Evolutionary conservation across 2,113 vertebrate species (phyloP).

Genomic region (Brevimyrus niger): DNA sequence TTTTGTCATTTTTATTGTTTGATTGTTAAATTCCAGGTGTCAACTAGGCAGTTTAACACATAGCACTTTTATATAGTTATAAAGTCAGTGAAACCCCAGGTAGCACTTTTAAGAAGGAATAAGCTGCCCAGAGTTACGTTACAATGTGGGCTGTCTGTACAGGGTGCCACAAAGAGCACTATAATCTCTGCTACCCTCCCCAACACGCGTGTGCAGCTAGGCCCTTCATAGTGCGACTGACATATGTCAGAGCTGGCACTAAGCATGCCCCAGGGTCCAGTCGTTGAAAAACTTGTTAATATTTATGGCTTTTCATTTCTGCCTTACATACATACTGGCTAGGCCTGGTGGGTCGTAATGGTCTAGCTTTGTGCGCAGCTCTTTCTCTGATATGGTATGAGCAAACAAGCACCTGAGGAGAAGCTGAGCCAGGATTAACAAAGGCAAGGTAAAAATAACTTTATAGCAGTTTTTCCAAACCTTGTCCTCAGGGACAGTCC

Average conservation of each 20-base stretch:
- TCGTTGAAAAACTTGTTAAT: neutral
- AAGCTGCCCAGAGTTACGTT: neutral
- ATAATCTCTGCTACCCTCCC: neutral
- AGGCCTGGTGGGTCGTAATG: neutral
- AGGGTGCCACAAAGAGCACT: neutral
- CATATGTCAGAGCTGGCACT: neutral
- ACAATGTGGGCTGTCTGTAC: neutral
- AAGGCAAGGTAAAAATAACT: neutral
- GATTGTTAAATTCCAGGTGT: neutral
- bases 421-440: constrained; percentile 3
- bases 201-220: neutral
- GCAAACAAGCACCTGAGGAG: neutral
- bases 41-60: neutral
- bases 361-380: neutral
- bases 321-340: neutral
- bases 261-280: neutral
- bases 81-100: neutral
- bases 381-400: neutral
- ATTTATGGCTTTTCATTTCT: neutral
- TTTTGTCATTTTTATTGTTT: neutral
- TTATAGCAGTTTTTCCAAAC: neutral
- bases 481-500: neutral
- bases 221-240: neutral
- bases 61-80: neutral
- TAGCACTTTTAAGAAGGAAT: neutral